These are phyloP conservation scores for Tetheella fluctuosa DNA, from an alignment of 2,888 invertebrate genomes.

Conservation along the genomic window DNA sequence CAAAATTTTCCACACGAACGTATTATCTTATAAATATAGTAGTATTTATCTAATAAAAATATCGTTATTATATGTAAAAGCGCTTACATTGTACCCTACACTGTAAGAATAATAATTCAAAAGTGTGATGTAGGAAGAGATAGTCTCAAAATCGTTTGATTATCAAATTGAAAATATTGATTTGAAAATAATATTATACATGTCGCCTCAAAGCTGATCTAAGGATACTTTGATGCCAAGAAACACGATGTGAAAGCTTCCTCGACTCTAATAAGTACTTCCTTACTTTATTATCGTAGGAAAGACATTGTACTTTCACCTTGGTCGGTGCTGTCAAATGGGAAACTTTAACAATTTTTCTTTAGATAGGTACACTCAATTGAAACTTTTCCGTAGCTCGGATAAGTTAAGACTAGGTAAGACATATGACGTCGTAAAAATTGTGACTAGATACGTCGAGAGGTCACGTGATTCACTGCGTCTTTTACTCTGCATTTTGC, in stretches of 20 bases:
- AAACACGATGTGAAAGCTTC: conserved; percentile 31
- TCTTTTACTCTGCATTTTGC: neutral
- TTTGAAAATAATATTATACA: neutral
- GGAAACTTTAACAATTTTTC: conserved; percentile 53
- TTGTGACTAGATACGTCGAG: conserved; percentile 32
- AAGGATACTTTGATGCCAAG: conserved; percentile 40
- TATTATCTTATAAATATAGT: too few relatives aligned
- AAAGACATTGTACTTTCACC: conserved; percentile 41
- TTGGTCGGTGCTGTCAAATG: conserved; percentile 45
- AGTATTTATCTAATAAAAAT: too few relatives aligned
- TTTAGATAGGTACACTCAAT: conserved; percentile 44
- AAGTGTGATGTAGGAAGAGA: too few relatives aligned
- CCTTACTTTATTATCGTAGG: conserved; percentile 35
- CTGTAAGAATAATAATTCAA: too few relatives aligned
- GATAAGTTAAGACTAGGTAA: conserved; percentile 50
- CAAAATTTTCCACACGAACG: too few relatives aligned
- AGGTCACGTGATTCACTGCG: neutral
- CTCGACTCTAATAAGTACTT: conserved; percentile 12
- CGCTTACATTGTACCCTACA: too few relatives aligned
- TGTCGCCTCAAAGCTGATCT: conserved; percentile 36
- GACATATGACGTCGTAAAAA: conserved; percentile 41
- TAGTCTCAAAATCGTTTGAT: too few relatives aligned
- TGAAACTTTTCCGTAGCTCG: conserved; percentile 49
- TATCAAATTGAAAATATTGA: conserved; percentile 13
- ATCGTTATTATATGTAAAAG: too few relatives aligned